Percentiles rank a stretch among this genome's conserved stretches.
phyloP scores from a whole-genome alignment of 2,888 invertebrate genomes.

The Heliconius charithonia region DNA sequence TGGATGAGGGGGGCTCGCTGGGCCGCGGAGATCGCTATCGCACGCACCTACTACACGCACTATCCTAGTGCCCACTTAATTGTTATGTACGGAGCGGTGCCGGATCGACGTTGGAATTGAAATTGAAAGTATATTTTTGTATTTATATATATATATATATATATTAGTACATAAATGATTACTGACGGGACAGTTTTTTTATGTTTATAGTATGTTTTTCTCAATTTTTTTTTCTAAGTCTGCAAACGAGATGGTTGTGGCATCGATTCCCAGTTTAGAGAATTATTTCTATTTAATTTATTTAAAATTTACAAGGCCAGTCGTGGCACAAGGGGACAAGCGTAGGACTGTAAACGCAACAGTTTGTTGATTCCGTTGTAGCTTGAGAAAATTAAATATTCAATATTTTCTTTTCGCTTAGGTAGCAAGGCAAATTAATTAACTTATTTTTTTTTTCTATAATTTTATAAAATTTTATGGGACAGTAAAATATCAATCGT shows the following conservation, averaged over 20 bases:
- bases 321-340: no score
- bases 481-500: background rate
- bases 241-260: background rate
- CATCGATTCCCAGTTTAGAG: background rate
- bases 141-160: background rate
- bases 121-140: constrained; percentile 25
- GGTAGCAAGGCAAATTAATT: no score
- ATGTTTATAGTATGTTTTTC: background rate
- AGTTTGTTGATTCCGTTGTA: no score
- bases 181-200: background rate
- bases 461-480: background rate
- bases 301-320: no score
- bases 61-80: constrained; percentile 82
- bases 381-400: no score
- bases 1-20: constrained; percentile 64
- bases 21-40: constrained; percentile 80
- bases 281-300: no score
- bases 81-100: constrained; percentile 70
- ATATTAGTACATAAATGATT: background rate
- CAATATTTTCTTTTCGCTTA: no score
- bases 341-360: no score
- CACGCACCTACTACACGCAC: constrained; percentile 83
- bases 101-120: constrained; percentile 39
- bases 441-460: background rate
- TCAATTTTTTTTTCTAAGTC: background rate